Conservation (phyloP, 1,140 invertebrate genomes). For the Manduca sexta region DNA sequence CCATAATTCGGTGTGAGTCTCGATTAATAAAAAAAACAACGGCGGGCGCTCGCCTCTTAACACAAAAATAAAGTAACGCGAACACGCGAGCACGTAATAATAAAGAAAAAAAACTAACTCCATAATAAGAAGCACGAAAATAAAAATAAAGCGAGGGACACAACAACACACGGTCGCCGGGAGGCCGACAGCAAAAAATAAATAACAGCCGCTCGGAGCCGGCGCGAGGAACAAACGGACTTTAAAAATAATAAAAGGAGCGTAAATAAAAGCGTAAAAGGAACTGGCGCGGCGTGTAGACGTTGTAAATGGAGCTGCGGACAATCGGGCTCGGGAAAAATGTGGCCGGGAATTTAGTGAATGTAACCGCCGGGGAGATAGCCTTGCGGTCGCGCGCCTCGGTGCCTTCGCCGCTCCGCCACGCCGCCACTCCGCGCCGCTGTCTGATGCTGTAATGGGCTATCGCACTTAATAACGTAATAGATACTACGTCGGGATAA, state of each 20-base stretch:
- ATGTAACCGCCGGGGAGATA: slow-evolving; percentile 51
- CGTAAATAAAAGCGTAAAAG: slow-evolving; percentile 73
- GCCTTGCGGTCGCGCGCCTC: slow-evolving; percentile 37
- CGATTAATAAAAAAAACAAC: slow-evolving; percentile 62
- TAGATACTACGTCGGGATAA: slow-evolving; percentile 23
- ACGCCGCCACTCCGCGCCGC: slow-evolving; percentile 4
- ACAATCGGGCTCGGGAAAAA: slow-evolving; percentile 66
- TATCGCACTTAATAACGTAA: slow-evolving; percentile 58
- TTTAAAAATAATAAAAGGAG: slow-evolving; percentile 72
- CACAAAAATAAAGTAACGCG: slow-evolving; percentile 67
- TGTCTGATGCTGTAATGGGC: slow-evolving; percentile 29
- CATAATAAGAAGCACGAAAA: slow-evolving; percentile 72
- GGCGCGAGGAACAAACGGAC: slow-evolving; percentile 69
- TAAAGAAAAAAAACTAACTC: slow-evolving; percentile 66
- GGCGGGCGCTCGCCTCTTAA: slow-evolving; percentile 59
- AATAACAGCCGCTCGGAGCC: slow-evolving; percentile 65
- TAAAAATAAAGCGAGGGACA: slow-evolving; percentile 71
- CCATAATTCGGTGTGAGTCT: slow-evolving; percentile 69
- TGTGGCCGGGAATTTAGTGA: slow-evolving; percentile 66
- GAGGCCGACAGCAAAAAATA: slow-evolving; percentile 69
- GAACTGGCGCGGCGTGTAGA: slow-evolving; percentile 70
- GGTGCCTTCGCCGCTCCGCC: slow-evolving; percentile 14
- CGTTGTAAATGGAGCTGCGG: slow-evolving; percentile 71
- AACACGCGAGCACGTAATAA: slow-evolving; percentile 69
- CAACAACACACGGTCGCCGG: slow-evolving; percentile 70